Base-by-base conservation (phyloP, 2,113 vertebrate genomes). In the Acanthisitta chloris region DNA sequence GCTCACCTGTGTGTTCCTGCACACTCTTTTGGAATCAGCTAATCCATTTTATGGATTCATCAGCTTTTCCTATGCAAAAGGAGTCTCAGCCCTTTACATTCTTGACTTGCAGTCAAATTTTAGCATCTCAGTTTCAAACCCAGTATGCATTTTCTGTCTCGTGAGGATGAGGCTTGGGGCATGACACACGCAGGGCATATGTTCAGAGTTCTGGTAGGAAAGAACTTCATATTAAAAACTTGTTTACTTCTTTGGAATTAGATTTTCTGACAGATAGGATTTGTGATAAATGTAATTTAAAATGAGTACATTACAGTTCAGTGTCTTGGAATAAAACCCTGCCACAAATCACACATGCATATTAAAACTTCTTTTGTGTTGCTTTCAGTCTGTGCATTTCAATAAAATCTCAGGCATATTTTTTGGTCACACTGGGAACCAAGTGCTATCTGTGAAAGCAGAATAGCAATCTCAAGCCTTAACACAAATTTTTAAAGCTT, bases 141-240 rank as follows among this genome's bases (percentile, higher is more conserved):
- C 52, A 26, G 49, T 16, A 13, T 18, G 7, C 29, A 1, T 48
- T 69, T 86, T 81, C 19, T 57, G 74, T 69, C 45, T 82, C 11
- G 6, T 4, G n/a, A 78, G 54, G 31, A 48, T 26, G 54, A 70
- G 65, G 1, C 66, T 59, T 64, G 42, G 67, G 16, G 69, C 42
- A 3, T 6, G 28, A 16, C 54, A 34, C 38, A 40, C 34, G 12
- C 8, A 4, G 3, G 17, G n/a, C 55, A 5, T 28, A 1, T 3
- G 8, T 29, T 74, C 46, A 14, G 71, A 31, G 33, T 4, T 43
- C 64, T 0, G 65, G 17, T 1, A 36, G 55, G 51, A 61, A 88
- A 51, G 23, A 46, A 26, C 49, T 94, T 72, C 15, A 0, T 9
- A 8, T 38, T 61, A 72, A 54, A 59, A 49, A 48, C 31, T 33